A percentile compares a stretch with the other conserved stretches of the same genome.
phyloP scores from a whole-genome alignment of 2,113 vertebrate species.

The Erythrocebus patas region DNA sequence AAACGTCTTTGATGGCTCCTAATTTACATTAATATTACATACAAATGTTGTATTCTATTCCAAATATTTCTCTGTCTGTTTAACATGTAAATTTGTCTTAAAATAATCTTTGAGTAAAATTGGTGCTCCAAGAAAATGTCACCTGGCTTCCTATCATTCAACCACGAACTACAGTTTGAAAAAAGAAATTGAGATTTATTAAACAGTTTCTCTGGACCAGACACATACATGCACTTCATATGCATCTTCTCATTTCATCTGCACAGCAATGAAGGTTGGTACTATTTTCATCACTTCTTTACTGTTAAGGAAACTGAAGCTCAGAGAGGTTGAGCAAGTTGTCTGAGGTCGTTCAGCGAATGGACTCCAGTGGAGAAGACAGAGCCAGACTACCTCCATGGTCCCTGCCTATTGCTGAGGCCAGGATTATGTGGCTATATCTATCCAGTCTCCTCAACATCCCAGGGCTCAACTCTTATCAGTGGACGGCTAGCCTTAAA shows the following conservation, averaged over 20 bases:
- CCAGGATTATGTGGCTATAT: neutral
- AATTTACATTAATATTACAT: neutral
- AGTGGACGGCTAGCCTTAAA: neutral
- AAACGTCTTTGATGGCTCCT: neutral
- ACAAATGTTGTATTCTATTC: neutral
- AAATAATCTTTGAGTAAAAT: conserved; percentile 46
- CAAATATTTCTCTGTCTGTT: conserved; percentile 32
- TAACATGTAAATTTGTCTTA: conserved; percentile 42
- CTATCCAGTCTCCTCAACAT: neutral
- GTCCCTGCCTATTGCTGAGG: neutral
- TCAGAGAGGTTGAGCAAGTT: conserved; percentile 38
- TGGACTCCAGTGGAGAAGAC: neutral
- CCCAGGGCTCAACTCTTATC: neutral
- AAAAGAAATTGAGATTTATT: neutral
- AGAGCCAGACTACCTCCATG: neutral
- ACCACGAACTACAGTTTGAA: neutral
- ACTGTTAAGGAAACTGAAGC: neutral
- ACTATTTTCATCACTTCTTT: neutral
- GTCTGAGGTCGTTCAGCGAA: neutral
- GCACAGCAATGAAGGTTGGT: neutral
- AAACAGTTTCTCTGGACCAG: neutral
- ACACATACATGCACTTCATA: neutral
- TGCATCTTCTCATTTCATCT: neutral
- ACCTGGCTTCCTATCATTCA: conserved; percentile 21
- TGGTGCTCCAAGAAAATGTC: neutral